Evolutionary conservation across 2,888 invertebrate species (phyloP).

Genomic region (Synanthedon andrenaeformis): DNA sequence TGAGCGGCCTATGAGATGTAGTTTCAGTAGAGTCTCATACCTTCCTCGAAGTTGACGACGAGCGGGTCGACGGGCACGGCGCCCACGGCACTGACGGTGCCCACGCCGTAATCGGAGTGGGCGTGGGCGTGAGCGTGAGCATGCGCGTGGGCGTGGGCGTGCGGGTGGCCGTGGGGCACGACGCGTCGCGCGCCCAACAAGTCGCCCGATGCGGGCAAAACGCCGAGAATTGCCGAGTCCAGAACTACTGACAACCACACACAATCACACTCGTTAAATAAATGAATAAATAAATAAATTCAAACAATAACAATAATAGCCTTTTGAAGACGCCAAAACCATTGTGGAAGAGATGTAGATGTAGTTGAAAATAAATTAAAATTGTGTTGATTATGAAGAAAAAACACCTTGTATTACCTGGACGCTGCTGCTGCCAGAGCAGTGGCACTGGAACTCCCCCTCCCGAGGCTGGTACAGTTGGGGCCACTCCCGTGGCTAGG

Average conservation of each 20-base stretch:
- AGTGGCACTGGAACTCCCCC: slow-evolving; percentile 47
- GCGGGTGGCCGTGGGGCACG: slow-evolving; percentile 27
- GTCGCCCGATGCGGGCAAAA: slow-evolving; percentile 43
- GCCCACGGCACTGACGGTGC: slow-evolving; percentile 24
- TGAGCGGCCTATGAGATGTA: slow-evolving; percentile 24
- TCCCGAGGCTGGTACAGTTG: slow-evolving; percentile 15
- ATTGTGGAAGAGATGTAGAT: no score
- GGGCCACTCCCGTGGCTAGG: slow-evolving; percentile 12
- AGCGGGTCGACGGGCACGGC: slow-evolving; percentile 72
- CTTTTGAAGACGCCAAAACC: no score
- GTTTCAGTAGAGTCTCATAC: slow-evolving; percentile 81
- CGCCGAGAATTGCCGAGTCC: slow-evolving; percentile 56
- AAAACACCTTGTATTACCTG: slow-evolving; percentile 26
- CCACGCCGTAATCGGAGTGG: slow-evolving; percentile 11
- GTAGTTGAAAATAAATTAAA: no score
- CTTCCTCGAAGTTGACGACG: slow-evolving; percentile 85
- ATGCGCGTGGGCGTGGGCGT: slow-evolving; percentile 18
- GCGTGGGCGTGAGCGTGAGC: slow-evolving; percentile 19
- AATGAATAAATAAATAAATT: neutral
- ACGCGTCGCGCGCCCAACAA: slow-evolving; percentile 39
- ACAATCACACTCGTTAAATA: neutral
- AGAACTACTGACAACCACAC: slow-evolving; percentile 34
- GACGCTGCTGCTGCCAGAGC: slow-evolving; percentile 59
- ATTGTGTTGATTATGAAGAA: no score
- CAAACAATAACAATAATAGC: neutral